Evolutionary conservation across 1,140 invertebrate species (phyloP), one percentile per base, ranked within the genome.

Genomic region (Octopus bimaculoides): DNA sequence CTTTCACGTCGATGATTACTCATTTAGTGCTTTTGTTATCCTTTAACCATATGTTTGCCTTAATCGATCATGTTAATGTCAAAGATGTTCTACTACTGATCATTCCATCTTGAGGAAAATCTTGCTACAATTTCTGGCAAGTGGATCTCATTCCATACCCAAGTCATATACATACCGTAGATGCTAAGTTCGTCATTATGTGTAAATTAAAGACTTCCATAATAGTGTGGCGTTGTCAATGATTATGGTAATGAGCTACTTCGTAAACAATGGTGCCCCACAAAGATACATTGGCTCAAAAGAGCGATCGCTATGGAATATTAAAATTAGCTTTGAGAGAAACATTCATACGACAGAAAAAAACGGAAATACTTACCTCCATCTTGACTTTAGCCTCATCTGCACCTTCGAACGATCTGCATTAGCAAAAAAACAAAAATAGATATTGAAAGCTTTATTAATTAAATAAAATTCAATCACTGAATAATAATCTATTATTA

Each of bases 331-430:
- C 66, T 71, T 55, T 9, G 5, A 80, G n/a, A 77, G 26, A 2
- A 14, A 77, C 5, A 9, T 20, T 17, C 12, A 7, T 12, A 7
- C 20, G 12, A 56, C 17, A 9, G n/a, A 7, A 20, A 73, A 75
- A 78, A 41, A 78, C 53, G 5, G n/a, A 41, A 12, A 5, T 69
- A 41, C 78, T 78, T 77, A 85, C 84, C 81, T 85, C 84, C 84
- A 85, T 85, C 10, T 82, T 83, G 76, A 78, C 71, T 71, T 81
- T 80, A 52, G 82, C 84, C 77, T 85, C 84, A 82, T 83, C 83
- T 69, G 77, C 75, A 52, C 79, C 81, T 14, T 10, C 82, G 66
- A 71, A 71, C 17, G 66, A 71, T 6, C 66, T 71, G 14, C 6
- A n/a, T 71, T 6, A 20, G 26, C 14, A 71, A 12, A 5, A 10